Percentiles rank a stretch among this genome's conserved stretches.
Evolutionary conservation across 2,113 vertebrate genomes (phyloP).

Genomic region (Acinonyx jubatus): DNA sequence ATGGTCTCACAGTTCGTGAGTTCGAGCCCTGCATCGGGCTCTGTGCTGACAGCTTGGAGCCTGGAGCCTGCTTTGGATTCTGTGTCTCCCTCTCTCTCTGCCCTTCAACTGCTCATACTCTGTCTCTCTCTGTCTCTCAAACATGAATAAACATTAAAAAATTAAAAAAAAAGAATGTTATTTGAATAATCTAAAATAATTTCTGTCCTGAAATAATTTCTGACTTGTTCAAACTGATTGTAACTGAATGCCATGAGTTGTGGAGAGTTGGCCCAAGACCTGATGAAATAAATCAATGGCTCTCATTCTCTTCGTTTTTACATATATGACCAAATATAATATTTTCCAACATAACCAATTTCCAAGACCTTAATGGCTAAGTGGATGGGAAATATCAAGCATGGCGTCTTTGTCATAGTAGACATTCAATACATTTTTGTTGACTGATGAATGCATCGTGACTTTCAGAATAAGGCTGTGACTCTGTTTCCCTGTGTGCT

Average conservation of each 20-base stretch:
- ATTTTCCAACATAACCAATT: not conserved
- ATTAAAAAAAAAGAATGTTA: not conserved
- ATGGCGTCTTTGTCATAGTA: not conserved
- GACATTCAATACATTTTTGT: not conserved
- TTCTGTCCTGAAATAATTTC: constrained; percentile 14
- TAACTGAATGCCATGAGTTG: not conserved
- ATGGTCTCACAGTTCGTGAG: too few relatives aligned
- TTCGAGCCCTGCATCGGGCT: too few relatives aligned
- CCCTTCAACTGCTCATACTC: too few relatives aligned
- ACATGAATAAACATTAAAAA: too few relatives aligned
- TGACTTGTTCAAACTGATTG: not conserved
- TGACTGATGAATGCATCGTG: not conserved
- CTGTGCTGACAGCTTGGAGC: too few relatives aligned
- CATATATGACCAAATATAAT: not conserved
- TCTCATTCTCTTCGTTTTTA: not conserved
- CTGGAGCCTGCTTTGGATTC: too few relatives aligned
- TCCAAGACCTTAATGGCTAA: not conserved
- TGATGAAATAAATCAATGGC: not conserved
- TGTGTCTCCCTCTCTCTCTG: too few relatives aligned
- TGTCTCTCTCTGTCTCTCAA: too few relatives aligned
- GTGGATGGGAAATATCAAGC: not conserved
- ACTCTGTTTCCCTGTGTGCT: not conserved
- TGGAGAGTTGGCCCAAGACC: not conserved
- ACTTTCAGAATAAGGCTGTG: not conserved
- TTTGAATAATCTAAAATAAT: not conserved